Evolutionary conservation across 2,888 invertebrate genomes (phyloP), one percentile per base, ranked within the genome.

Genomic region (Cheiracanthium punctorium): DNA sequence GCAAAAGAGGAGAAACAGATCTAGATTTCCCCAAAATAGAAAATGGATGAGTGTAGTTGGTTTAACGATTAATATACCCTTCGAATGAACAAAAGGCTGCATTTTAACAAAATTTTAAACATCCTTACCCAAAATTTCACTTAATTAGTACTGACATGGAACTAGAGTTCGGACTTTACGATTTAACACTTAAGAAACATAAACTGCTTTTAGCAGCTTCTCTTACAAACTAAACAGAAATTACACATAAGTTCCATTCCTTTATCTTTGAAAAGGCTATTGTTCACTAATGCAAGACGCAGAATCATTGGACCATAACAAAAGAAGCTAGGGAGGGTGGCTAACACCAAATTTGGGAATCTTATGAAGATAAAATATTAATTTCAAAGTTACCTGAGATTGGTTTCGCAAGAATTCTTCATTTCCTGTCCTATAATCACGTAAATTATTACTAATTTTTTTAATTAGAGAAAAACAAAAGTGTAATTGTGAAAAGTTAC

Each of bases 291-390:
- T 32, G 71, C 71, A 82, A 82, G 82, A 72, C 76, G 82, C 71
- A 65, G 65, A 82, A 82, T 32, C 82, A 82, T n/a, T 72, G 37
- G 71, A 82, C 76, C 82, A 82, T 76, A 77, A 65, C 76, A 82
- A 24, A 58, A 58, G 48, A 82, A 82, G 37, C 67, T 69, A 24
- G 65, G 48, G 43, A 24, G 65, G 67, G 65, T 71, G 72, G 58
- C 76, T 37, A 77, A 65, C 76, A 64, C 82, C 82, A 82, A 82
- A 82, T 82, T 82, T 76, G 76, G 82, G 64, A 65, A 72, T 65
- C 32, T 65, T 29, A 17, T n/a, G 4, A 32, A 73, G 41, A 74
- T 52, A 71, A 69, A 73, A 28, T 70, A 71, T 76, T 70, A 32
- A 65, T 65, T 77, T 30, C 58, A 58, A 73, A 14, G n/a, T 65